Evolutionary conservation across 2,113 vertebrate genomes (phyloP).

Genomic region (Perca fluviatilis): DNA sequence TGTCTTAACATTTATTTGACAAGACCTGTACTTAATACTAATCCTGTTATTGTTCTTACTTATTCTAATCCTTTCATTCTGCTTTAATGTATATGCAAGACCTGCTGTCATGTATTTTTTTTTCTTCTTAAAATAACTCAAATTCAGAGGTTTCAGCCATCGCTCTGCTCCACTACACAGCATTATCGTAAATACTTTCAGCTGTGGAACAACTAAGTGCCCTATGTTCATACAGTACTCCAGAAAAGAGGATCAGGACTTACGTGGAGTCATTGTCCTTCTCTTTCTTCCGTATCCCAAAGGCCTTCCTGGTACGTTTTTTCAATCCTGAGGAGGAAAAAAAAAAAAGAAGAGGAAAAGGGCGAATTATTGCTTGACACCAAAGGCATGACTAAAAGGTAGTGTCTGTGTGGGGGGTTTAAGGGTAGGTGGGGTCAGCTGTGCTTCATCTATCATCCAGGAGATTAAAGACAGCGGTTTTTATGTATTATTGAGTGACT

Average conservation of each 20-base stretch:
- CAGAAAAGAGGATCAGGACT: slow-evolving; percentile 57
- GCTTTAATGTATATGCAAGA: background rate
- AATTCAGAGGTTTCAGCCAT: slow-evolving; percentile 12
- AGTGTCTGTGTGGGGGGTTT: slow-evolving; percentile 19
- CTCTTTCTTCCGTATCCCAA: slow-evolving; percentile 99
- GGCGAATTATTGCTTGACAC: background rate
- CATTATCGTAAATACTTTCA: background rate
- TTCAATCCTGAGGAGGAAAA: slow-evolving; percentile 91
- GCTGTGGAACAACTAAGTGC: background rate
- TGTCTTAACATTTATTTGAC: background rate
- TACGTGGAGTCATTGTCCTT: slow-evolving; percentile 98
- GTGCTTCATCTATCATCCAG: slow-evolving; percentile 14
- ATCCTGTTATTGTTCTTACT: slow-evolving; percentile 21
- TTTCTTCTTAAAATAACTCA: background rate
- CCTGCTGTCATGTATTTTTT: background rate
- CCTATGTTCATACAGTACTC: background rate
- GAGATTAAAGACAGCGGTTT: slow-evolving; percentile 46
- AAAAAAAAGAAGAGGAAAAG: slow-evolving; percentile 32
- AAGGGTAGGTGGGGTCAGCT: slow-evolving; percentile 30
- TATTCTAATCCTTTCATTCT: slow-evolving; percentile 15
- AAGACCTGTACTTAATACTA: slow-evolving; percentile 2
- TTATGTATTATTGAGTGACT: slow-evolving; percentile 74
- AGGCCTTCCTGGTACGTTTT: slow-evolving; percentile 99
- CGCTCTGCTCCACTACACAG: background rate
- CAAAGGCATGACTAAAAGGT: slow-evolving; percentile 27